Conservation (phyloP, 1,140 invertebrate species). For the Lamellibrachia luymesi region DNA sequence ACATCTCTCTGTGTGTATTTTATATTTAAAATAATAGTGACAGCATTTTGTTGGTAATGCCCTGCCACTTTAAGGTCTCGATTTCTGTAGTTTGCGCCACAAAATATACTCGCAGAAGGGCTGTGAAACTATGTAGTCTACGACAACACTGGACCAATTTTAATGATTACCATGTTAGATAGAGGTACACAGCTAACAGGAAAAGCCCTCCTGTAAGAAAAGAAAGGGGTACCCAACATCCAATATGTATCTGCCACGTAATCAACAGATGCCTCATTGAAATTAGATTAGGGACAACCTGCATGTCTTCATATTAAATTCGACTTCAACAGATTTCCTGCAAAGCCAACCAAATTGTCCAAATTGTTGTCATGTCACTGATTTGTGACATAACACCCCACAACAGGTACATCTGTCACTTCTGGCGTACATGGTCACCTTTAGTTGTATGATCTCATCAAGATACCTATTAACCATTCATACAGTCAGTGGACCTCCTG, state of each 20-base stretch:
- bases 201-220: not conserved
- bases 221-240: not conserved
- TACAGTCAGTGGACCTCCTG: not conserved
- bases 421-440: not conserved
- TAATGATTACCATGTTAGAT: not conserved
- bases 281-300: not conserved
- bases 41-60: too few species aligned
- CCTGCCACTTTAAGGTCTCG: too few species aligned
- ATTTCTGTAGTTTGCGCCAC: too few species aligned
- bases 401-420: not conserved
- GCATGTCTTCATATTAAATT: not conserved
- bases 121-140: too few species aligned
- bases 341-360: not conserved
- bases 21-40: too few species aligned
- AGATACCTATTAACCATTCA: not conserved
- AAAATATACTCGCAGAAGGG: too few species aligned
- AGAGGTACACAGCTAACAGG: not conserved
- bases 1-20: not conserved
- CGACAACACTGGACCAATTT: not conserved
- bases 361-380: not conserved
- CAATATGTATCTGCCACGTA: not conserved
- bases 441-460: not conserved
- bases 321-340: not conserved
- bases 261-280: not conserved
- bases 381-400: not conserved